Evolutionary conservation across 2,888 invertebrate genomes (phyloP).

Genomic region (Brenthis hecate): DNA sequence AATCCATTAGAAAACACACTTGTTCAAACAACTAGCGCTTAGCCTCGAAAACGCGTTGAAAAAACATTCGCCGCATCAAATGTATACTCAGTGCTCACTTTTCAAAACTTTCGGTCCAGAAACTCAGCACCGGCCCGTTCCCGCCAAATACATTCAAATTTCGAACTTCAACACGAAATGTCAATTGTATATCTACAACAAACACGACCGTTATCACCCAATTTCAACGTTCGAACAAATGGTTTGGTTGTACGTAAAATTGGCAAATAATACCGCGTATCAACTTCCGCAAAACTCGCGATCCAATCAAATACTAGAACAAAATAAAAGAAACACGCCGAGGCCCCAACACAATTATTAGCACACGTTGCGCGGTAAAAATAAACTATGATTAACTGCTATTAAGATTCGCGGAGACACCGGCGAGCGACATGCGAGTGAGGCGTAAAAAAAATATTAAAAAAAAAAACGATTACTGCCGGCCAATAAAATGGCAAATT

Average conservation of each 20-base stretch:
- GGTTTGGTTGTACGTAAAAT: constrained; percentile 16
- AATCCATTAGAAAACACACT: constrained; percentile 83
- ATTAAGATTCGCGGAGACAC: constrained; percentile 80
- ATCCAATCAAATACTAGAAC: constrained; percentile 68
- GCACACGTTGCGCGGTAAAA: constrained; percentile 80
- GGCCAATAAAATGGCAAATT: constrained; percentile 67
- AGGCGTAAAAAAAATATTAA: constrained; percentile 46
- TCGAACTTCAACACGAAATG: background rate
- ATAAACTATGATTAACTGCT: constrained; percentile 81
- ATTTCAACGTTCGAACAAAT: constrained; percentile 7
- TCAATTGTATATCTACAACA: background rate
- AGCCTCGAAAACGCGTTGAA: constrained; percentile 82
- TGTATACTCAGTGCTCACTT: constrained; percentile 76
- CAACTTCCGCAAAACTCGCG: constrained; percentile 69
- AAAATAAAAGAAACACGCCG: constrained; percentile 68
- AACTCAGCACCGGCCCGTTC: constrained; percentile 61
- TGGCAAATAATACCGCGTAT: constrained; percentile 49
- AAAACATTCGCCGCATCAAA: constrained; percentile 77
- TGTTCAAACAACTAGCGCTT: constrained; percentile 83
- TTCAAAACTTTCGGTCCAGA: constrained; percentile 76
- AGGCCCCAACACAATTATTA: constrained; percentile 76
- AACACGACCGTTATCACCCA: constrained; percentile 44
- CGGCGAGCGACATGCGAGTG: constrained; percentile 62
- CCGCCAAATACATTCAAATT: constrained; percentile 57
- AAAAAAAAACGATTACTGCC: constrained; percentile 59